A percentile compares a stretch with the other conserved stretches of the same genome.
phyloP scores from a whole-genome alignment of 1,140 invertebrate genomes.

The Wiebesia pumilae region DNA sequence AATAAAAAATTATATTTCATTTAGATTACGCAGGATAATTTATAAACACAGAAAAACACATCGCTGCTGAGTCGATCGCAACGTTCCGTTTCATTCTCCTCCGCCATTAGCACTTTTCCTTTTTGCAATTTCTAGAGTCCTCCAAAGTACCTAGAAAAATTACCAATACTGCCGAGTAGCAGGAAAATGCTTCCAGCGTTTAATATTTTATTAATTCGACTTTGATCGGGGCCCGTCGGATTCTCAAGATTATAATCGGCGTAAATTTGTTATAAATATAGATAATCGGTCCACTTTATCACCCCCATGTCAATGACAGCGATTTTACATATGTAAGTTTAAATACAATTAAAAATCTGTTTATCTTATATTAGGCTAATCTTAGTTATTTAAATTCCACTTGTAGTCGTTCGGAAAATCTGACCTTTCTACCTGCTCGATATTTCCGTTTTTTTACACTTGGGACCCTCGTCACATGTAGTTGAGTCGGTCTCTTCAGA shows the following conservation, averaged over 20 bases:
- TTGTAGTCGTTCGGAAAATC: conserved; percentile 32
- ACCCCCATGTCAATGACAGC: conserved; percentile 40
- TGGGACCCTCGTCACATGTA: neutral
- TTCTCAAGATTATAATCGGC: neutral
- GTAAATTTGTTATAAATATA: neutral
- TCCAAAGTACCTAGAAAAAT: neutral
- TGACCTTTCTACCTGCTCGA: neutral
- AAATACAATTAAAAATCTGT: neutral
- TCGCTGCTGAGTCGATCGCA: too few relatives aligned
- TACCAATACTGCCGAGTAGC: neutral
- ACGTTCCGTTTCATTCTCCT: too few relatives aligned
- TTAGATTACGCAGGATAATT: too few relatives aligned
- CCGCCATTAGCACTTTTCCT: too few relatives aligned
- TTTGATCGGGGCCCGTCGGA: too few relatives aligned
- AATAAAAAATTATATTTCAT: too few relatives aligned
- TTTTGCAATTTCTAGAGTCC: neutral
- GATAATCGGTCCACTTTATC: neutral
- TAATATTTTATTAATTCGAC: neutral
- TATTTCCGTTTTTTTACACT: neutral
- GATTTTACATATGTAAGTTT: neutral
- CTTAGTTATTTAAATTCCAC: neutral
- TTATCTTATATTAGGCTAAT: neutral
- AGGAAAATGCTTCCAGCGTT: neutral
- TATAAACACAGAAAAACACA: too few relatives aligned
- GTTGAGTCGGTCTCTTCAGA: neutral